Conservation (phyloP, 2,888 invertebrate genomes). For the Tenthredo scrophulariae region DNA sequence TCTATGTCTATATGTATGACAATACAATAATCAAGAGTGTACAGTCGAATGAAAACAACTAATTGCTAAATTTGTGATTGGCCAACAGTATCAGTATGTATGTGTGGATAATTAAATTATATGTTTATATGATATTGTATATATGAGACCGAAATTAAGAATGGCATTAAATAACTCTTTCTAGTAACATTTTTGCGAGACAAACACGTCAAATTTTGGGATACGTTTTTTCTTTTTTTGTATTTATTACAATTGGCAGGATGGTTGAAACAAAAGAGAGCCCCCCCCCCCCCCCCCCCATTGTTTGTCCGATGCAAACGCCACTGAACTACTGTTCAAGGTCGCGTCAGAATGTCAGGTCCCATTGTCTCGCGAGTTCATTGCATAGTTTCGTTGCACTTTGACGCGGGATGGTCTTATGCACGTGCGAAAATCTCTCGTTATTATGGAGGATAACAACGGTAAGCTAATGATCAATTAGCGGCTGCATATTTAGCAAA, state of each 20-base stretch:
- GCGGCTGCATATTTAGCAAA: neutral
- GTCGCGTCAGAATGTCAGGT: slow-evolving; percentile 58
- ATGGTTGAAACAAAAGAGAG: slow-evolving; percentile 60
- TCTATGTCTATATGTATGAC: neutral
- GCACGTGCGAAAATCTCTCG: slow-evolving; percentile 32
- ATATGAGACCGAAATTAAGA: neutral
- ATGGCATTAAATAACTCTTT: neutral
- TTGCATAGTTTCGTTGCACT: slow-evolving; percentile 46
- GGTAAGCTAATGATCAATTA: neutral
- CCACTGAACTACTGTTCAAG: slow-evolving; percentile 56
- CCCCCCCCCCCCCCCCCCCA: slow-evolving; percentile 16
- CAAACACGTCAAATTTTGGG: neutral
- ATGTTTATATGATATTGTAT: neutral
- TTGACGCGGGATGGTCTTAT: neutral
- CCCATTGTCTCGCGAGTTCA: slow-evolving; percentile 55
- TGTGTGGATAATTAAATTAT: neutral
- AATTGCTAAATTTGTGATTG: neutral
- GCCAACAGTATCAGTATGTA: neutral
- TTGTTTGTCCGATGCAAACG: slow-evolving; percentile 38
- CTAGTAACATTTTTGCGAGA: neutral
- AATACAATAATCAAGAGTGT: neutral
- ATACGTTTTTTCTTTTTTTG: slow-evolving; percentile 3
- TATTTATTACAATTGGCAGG: slow-evolving; percentile 55
- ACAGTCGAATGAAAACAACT: neutral
- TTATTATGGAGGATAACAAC: neutral